Percentiles rank a stretch among this genome's conserved stretches.
phyloP scores from a whole-genome alignment of 2,113 vertebrate genomes.

The Xyliphius kryptos region DNA sequence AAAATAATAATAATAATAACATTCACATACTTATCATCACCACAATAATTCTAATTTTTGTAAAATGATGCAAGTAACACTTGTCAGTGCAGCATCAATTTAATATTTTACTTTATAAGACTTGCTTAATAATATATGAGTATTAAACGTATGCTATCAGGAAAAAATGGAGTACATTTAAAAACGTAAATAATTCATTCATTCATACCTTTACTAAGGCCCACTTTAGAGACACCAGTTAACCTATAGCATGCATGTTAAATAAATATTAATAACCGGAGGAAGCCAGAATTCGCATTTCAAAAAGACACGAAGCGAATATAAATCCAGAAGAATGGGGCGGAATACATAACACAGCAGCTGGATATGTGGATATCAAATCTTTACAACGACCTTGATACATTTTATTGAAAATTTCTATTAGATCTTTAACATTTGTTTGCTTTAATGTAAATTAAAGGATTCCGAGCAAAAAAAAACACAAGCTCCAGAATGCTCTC shows the following conservation, averaged over 20 bases:
- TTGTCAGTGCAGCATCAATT: not conserved
- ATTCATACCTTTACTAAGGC: not conserved
- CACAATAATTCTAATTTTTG: not conserved
- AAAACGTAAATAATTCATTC: not conserved
- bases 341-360: constrained; percentile 50
- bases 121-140: not conserved
- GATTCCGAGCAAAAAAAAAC: constrained; percentile 43
- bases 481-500: constrained; percentile 52
- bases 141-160: not conserved
- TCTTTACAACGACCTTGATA: constrained; percentile 59
- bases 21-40: not conserved
- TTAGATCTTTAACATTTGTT: constrained; percentile 57
- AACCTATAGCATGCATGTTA: not conserved
- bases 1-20: not conserved
- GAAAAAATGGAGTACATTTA: not conserved
- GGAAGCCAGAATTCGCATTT: not conserved
- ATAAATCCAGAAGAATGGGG: constrained; percentile 39
- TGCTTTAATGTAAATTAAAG: constrained; percentile 49
- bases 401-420: too few relatives aligned
- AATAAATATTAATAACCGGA: not conserved
- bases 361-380: constrained; percentile 58
- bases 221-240: too few relatives aligned
- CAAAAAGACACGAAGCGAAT: too few relatives aligned
- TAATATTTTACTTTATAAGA: not conserved
- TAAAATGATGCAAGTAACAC: not conserved